Conservation (phyloP, 2,888 invertebrate genomes). For the Microchrysa polita region DNA sequence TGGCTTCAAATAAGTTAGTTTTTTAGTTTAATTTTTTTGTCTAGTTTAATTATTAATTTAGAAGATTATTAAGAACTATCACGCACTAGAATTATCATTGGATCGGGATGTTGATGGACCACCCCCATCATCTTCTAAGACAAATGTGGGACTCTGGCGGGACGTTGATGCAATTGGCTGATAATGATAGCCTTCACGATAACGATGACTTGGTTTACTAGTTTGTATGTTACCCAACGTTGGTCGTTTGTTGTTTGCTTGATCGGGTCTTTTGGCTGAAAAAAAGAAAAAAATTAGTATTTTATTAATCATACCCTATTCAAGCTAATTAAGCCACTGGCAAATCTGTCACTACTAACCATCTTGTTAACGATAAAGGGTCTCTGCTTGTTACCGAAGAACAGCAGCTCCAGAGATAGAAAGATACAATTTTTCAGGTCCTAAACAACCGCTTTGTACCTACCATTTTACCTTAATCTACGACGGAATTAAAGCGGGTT, state of each 20-base stretch:
- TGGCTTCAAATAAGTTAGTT: constrained; percentile 53
- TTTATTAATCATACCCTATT: no score
- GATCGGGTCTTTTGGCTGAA: constrained; percentile 65
- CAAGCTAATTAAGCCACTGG: no score
- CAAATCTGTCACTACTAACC: no score
- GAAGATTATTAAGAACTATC: constrained; percentile 63
- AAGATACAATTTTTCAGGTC: no score
- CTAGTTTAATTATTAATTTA: constrained; percentile 52
- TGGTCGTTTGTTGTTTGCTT: constrained; percentile 65
- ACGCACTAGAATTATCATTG: constrained; percentile 66
- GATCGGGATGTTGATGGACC: constrained; percentile 66
- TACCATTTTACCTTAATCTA: no score
- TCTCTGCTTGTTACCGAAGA: no score
- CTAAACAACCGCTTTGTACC: no score
- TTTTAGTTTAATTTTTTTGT: constrained; percentile 55
- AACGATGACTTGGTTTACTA: constrained; percentile 64
- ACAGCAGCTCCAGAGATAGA: no score
- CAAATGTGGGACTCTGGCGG: constrained; percentile 66
- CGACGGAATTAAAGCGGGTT: no score
- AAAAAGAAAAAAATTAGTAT: no score
- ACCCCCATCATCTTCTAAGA: constrained; percentile 62
- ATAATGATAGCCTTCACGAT: constrained; percentile 66
- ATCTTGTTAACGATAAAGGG: no score
- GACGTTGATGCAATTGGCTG: constrained; percentile 67
- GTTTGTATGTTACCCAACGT: constrained; percentile 65